Evolutionary conservation across 2,888 invertebrate species (phyloP), one percentile per base, ranked within the genome.

Genomic region (Latrodectus hesperus): DNA sequence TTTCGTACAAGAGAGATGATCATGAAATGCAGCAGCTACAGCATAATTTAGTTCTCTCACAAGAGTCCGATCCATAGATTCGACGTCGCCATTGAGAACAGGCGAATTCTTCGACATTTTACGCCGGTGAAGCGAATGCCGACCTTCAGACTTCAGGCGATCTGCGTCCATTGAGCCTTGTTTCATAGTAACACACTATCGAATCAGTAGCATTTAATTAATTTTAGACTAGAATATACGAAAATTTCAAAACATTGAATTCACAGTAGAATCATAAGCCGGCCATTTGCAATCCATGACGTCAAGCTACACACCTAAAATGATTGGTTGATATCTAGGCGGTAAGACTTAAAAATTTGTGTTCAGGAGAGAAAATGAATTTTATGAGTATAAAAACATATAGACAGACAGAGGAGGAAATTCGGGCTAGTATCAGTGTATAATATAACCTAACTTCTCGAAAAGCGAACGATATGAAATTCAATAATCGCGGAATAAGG

Each of bases 1-100:
- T 89, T 90, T 90, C 4, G 90, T 90, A 68, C 90, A 90, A 22
- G 90, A 90, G 68, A 90, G 89, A 80, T 90, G 90, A 84, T 90
- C 90, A 67, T 90, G 90, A 84, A 89, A 89, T 38, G 90, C 90
- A 14, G 90, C 90, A 22, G 90, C 90, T 65, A 90, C 85, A 11
- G 60, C 60, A n/a, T 60, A 60, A 73, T 88, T 90, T 60, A 89
- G 84, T 78, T 90, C 53, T 53, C 81, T 84, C 22, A 84, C 80
- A 55, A 84, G n/a, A 52, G 64, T 72, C 65, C 76, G 72, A 22
- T 84, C 77, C 14, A 71, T 70, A 77, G 53, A 65, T 53, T 67
- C 84, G 26, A 52, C 71, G 77, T 70, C 77, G 77, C 84, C 84
- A 77, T 77, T 84, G 64, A 84, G 71, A 52, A 82, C 71, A 10